phyloP scores from a whole-genome alignment of 2,888 invertebrate genomes.

The Himalopsyche anomala region DNA sequence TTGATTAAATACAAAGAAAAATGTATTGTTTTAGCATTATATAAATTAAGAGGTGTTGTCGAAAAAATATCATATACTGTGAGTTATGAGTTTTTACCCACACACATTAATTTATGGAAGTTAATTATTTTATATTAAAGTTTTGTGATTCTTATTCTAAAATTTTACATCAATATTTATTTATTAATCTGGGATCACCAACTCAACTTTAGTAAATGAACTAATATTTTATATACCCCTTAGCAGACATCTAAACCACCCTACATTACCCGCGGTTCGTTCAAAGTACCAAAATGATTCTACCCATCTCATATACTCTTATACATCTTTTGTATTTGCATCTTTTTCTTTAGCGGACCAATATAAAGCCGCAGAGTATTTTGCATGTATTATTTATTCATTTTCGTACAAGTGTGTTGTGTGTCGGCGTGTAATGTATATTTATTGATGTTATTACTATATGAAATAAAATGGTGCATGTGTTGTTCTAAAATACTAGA shows the following conservation, averaged over 20 bases:
- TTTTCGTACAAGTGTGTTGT: slow-evolving; percentile 42
- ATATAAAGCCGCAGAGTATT: slow-evolving; percentile 47
- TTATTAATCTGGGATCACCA: no score
- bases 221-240: background rate
- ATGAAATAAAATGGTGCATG: slow-evolving; percentile 46
- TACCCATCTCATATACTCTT: background rate
- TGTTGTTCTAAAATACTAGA: background rate
- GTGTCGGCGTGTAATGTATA: slow-evolving; percentile 44
- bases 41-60: no score
- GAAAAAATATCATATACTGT: no score
- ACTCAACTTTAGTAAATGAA: slow-evolving; percentile 6
- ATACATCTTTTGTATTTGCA: slow-evolving; percentile 12
- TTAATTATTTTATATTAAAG: no score
- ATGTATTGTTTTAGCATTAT: no score
- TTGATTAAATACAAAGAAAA: no score
- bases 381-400: slow-evolving; percentile 57
- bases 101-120: no score
- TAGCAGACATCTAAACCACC: slow-evolving; percentile 40
- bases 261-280: slow-evolving; percentile 32
- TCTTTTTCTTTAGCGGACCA: slow-evolving; percentile 44
- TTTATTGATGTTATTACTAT: slow-evolving; percentile 56
- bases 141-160: no score
- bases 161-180: no score
- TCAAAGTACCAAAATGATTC: slow-evolving; percentile 40
- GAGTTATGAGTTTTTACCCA: no score